These are phyloP conservation scores for Entelurus aequoreus DNA, from an alignment of 2,113 vertebrate species.

Conservation along the genomic window DNA sequence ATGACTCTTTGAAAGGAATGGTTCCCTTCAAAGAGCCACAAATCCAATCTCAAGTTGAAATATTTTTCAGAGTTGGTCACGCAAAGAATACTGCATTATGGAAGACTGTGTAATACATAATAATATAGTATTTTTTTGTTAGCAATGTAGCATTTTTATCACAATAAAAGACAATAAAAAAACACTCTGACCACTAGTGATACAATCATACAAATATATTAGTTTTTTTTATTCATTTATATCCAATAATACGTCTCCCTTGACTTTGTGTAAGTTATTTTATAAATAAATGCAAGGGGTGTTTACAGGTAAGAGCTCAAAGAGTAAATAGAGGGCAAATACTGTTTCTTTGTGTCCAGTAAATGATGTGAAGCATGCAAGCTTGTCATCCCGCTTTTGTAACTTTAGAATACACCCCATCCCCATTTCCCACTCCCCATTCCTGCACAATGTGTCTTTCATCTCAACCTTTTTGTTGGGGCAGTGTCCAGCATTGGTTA, in stretches of 20 bases:
- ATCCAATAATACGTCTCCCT: conserved; percentile 74
- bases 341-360: conserved; percentile 67
- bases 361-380: conserved; percentile 76
- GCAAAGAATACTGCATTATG: too few relatives aligned
- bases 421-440: neutral
- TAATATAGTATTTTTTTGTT: too few relatives aligned
- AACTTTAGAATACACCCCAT: conserved; percentile 22
- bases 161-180: conserved; percentile 7
- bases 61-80: too few relatives aligned
- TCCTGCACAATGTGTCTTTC: conserved; percentile 15
- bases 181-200: conserved; percentile 36
- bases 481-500: conserved; percentile 26
- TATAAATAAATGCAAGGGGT: conserved; percentile 74
- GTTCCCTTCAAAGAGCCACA: too few relatives aligned
- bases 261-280: conserved; percentile 73
- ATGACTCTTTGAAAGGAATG: too few relatives aligned
- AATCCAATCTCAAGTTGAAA: too few relatives aligned
- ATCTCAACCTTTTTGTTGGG: conserved; percentile 14
- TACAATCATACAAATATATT: conserved; percentile 86
- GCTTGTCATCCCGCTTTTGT: conserved; percentile 51
- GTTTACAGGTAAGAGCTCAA: conserved; percentile 48
- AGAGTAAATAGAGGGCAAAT: conserved; percentile 68
- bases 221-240: conserved; percentile 81
- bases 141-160: neutral
- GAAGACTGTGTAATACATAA: too few relatives aligned